Conservation (phyloP, 2,797 vertebrate genomes). For the Zalophus californianus region DNA sequence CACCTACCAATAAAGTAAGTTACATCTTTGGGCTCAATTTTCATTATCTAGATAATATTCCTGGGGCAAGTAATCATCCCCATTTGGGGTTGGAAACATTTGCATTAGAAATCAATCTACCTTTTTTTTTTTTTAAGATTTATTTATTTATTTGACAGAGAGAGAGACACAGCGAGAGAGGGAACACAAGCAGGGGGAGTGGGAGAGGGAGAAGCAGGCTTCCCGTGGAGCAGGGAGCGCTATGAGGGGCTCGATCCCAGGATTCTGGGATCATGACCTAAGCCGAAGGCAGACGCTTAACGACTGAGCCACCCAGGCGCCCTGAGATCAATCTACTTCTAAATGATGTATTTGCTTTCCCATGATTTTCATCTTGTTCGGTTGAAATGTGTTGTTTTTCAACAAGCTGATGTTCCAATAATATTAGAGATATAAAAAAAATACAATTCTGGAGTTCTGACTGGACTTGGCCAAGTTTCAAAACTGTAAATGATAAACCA, state of each 20-base stretch:
- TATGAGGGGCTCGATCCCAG: too few species aligned
- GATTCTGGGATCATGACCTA: too few species aligned
- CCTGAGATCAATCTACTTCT: background rate
- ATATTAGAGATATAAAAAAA: background rate
- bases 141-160: too few species aligned
- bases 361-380: background rate
- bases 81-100: background rate
- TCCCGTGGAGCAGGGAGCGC: too few species aligned
- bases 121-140: background rate
- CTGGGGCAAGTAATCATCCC: background rate
- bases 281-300: too few species aligned
- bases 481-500: conserved; percentile 12
- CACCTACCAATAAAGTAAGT: conserved; percentile 16
- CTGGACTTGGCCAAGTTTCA: conserved; percentile 15
- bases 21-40: background rate
- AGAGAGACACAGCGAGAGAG: too few species aligned
- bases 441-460: conserved; percentile 7
- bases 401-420: conserved; percentile 13
- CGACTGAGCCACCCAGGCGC: too few species aligned
- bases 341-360: conserved; percentile 43
- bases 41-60: conserved; percentile 41
- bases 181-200: too few species aligned
- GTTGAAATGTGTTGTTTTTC: background rate
- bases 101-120: conserved; percentile 33
- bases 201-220: too few species aligned